Conservation (phyloP, 92 coral and sea anemone genomes). For the Virgularia gustaviana region DNA sequence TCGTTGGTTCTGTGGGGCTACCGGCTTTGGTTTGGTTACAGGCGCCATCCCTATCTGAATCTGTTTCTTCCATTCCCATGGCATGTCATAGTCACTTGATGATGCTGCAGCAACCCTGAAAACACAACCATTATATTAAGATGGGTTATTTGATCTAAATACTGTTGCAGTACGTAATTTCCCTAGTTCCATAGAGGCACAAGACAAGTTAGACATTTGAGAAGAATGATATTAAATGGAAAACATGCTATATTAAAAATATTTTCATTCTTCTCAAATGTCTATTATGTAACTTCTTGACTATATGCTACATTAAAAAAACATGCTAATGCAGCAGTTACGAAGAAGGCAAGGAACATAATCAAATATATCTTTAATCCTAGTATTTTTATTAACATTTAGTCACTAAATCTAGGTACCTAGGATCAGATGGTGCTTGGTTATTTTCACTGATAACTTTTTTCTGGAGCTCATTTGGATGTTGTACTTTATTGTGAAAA, state of each 20-base stretch:
- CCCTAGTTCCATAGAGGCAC: not conserved
- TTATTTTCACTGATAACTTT: not conserved
- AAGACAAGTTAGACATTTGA: no score
- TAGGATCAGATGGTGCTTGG: constrained; percentile 20
- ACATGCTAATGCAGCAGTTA: not conserved
- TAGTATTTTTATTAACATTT: not conserved
- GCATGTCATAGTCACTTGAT: constrained; percentile 84
- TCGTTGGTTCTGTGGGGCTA: constrained; percentile 30
- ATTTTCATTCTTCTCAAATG: no score
- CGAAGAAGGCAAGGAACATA: not conserved
- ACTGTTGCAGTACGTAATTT: not conserved
- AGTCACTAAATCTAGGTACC: not conserved
- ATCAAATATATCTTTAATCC: not conserved
- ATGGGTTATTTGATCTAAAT: not conserved
- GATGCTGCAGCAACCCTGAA: constrained; percentile 52
- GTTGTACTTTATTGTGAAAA: no score
- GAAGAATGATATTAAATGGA: not conserved
- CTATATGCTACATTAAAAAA: no score
- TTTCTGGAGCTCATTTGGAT: constrained; percentile 22
- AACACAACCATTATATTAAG: not conserved
- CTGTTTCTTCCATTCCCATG: constrained; percentile 82
- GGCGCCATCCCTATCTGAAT: constrained; percentile 4
- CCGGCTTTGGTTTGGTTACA: constrained; percentile 28
- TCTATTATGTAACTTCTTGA: no score
- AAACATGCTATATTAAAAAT: not conserved